Evolutionary conservation across 2,797 vertebrate genomes (phyloP), one percentile per base, ranked within the genome.

Genomic region (Manis javanica): DNA sequence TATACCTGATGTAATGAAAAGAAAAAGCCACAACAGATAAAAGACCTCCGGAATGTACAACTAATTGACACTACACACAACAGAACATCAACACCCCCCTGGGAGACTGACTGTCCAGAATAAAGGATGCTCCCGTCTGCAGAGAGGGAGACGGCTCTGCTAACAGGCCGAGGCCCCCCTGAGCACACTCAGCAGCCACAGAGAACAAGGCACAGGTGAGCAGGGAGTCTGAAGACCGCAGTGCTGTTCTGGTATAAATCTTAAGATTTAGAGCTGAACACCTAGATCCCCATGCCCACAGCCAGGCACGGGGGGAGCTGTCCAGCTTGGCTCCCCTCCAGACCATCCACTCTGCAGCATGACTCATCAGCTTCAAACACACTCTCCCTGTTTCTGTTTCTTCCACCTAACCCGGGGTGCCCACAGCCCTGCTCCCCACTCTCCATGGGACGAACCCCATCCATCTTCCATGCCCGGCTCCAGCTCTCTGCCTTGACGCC

Each of bases 221-320:
- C 49, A 53, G 53, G 31, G 49, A 77, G 10, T 77, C n/a, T 77
- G 74, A 77, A 53, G 74, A 18, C 49, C 23, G 19, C 0, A 5
- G 49, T 0, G 49, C 74, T 51, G 53, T 75, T 34, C 46, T 77
- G 74, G 49, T 53, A 39, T 39, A 39, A 39, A 39, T 39, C 37
- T 3, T 4, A 78, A 57, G 87, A 51, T 24, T 61, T 49, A 29
- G 90, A 87, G 87, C 19, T 61, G 63, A 90, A 68, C 6, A 16
- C 34, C 31, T 5, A 1, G 4, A 61, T 2, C 12, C 46, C 46
- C 46, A n/a, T 53, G 72, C 49, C 31, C 31, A 23, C 3, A 10
- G 46, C 14, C 51, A 2, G 16, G 29, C 39, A 2, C 1, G 0
- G 4, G 37, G 37, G n/a, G 51, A 49, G 5, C 0, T 16, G 23